Percentiles rank a stretch among this genome's conserved stretches.
Evolutionary conservation across 2,797 vertebrate genomes (phyloP).

Genomic region (Ciconia nigra): DNA sequence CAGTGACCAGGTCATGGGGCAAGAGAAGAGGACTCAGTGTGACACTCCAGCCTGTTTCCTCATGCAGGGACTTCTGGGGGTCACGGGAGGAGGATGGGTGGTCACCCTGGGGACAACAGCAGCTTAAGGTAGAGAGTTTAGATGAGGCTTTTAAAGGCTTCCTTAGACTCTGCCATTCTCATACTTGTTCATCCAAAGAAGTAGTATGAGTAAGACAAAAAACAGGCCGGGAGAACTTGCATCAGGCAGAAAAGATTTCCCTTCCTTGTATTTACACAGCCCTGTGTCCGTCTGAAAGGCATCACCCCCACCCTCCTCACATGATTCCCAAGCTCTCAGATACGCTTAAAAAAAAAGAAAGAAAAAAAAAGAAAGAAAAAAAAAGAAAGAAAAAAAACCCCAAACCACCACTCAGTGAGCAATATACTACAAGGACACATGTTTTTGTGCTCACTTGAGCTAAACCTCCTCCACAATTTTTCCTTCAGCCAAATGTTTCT

Average conservation of each 20-base stretch:
- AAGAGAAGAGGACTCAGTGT: background rate
- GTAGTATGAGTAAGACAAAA: background rate
- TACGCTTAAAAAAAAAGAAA: background rate
- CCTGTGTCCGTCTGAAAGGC: background rate
- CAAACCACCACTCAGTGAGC: background rate
- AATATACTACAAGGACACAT: slow-evolving; percentile 4
- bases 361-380: rapidly evolving
- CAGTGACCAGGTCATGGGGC: background rate
- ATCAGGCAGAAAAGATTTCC: background rate
- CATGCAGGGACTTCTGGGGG: background rate
- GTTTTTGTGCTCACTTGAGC: slow-evolving; percentile 59
- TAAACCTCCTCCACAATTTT: slow-evolving; percentile 56
- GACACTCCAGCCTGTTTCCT: background rate
- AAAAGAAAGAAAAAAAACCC: too few relatives aligned
- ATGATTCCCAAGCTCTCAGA: slow-evolving; percentile 14
- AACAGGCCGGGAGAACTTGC: background rate
- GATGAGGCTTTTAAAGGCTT: background rate
- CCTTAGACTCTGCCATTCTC: background rate
- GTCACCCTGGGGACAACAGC: background rate
- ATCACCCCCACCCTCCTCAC: background rate
- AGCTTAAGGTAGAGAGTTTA: background rate
- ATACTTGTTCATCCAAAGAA: background rate
- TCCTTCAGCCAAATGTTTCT: slow-evolving; percentile 64
- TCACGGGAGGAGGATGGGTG: background rate
- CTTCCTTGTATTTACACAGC: background rate